A percentile compares a stretch with the other conserved stretches of the same genome.
Conservation (phyloP, 1,140 invertebrate genomes). For the Drosophila hydei region DNA sequence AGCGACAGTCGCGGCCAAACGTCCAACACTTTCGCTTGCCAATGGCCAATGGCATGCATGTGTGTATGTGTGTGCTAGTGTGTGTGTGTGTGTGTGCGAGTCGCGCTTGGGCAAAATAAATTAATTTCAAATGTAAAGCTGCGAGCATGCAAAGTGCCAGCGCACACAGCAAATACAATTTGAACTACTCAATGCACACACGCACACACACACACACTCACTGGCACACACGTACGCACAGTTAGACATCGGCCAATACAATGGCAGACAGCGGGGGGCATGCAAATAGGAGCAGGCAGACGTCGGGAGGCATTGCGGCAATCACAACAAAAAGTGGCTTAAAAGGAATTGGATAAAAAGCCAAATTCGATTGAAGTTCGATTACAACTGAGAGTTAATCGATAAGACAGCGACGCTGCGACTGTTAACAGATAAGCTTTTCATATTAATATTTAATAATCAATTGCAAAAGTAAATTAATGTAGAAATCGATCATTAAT, state of each 20-base stretch:
- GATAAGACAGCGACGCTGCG: background rate
- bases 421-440: background rate
- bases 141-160: constrained; percentile 34
- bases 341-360: background rate
- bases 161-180: constrained; percentile 70
- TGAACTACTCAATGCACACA: constrained; percentile 50
- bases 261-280: constrained; percentile 4
- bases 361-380: background rate
- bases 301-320: background rate
- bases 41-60: constrained; percentile 40
- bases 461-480: background rate
- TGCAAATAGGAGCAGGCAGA: background rate
- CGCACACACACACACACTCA: constrained; percentile 10
- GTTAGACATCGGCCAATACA: constrained; percentile 31
- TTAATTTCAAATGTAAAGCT: constrained; percentile 75
- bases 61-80: constrained; percentile 27
- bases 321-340: background rate
- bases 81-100: constrained; percentile 11
- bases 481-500: too few relatives aligned
- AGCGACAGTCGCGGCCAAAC: constrained; percentile 29
- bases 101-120: constrained; percentile 66
- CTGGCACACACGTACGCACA: constrained; percentile 31
- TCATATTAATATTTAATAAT: background rate
- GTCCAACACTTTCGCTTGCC: constrained; percentile 71
- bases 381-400: background rate